A percentile compares a stretch with the other conserved stretches of the same genome.
phyloP scores from a whole-genome alignment of 2,797 vertebrate species.

The Argya squamiceps region DNA sequence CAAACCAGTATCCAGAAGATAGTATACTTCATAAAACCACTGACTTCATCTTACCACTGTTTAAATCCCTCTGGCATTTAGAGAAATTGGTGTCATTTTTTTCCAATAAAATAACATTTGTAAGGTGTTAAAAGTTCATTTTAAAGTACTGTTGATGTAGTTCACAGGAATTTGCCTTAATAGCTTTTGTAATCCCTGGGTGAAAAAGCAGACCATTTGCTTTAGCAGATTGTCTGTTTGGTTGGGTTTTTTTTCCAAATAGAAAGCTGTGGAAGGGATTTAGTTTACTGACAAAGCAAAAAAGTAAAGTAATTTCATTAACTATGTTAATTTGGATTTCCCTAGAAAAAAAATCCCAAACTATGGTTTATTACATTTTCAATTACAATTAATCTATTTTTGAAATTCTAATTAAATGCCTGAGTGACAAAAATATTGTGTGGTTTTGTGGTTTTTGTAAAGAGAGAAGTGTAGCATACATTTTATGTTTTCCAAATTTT shows the following conservation, averaged over 20 bases:
- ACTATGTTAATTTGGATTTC: constrained; percentile 71
- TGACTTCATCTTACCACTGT: background rate
- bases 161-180: constrained; percentile 58
- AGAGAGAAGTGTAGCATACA: background rate
- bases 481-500: background rate
- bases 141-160: constrained; percentile 53
- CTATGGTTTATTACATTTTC: constrained; percentile 69
- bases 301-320: constrained; percentile 74
- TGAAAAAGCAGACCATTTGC: constrained; percentile 58
- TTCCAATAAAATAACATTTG: constrained; percentile 31
- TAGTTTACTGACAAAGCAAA: constrained; percentile 77
- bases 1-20: background rate
- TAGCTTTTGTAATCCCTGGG: constrained; percentile 55
- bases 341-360: constrained; percentile 54
- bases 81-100: constrained; percentile 19
- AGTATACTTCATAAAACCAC: constrained; percentile 2
- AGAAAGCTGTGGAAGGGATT: constrained; percentile 35
- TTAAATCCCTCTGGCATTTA: constrained; percentile 29
- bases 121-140: constrained; percentile 63
- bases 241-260: background rate
- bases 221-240: constrained; percentile 64
- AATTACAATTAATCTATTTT: constrained; percentile 77
- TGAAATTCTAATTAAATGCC: constrained; percentile 76
- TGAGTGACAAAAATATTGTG: constrained; percentile 36
- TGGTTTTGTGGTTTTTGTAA: background rate